Evolutionary conservation across 2,113 vertebrate species (phyloP).

Genomic region (Anser cygnoides): DNA sequence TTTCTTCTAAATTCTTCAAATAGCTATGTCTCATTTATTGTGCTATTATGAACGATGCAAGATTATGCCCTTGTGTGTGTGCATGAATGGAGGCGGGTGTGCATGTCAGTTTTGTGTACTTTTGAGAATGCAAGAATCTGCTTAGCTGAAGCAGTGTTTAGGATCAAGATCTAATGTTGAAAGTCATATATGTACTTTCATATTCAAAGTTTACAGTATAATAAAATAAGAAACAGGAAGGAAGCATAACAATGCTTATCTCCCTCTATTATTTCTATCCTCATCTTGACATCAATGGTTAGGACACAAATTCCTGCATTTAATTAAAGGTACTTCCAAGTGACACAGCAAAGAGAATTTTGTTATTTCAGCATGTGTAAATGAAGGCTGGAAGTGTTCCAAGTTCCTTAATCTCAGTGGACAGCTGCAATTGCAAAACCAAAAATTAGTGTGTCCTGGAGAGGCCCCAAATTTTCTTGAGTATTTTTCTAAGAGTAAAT

Average conservation of each 20-base stretch:
- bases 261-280: neutral
- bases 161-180: neutral
- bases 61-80: neutral
- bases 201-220: neutral
- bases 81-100: neutral
- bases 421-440: constrained; percentile 58
- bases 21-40: neutral
- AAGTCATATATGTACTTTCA: neutral
- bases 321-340: neutral
- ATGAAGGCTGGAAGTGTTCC: neutral
- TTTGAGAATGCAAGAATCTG: neutral
- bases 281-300: neutral
- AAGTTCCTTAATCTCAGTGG: constrained; percentile 45
- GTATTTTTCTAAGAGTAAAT: constrained; percentile 49
- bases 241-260: neutral
- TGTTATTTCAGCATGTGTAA: neutral
- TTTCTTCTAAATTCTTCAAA: neutral
- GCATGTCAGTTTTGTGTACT: neutral
- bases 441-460: constrained; percentile 58
- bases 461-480: constrained; percentile 33
- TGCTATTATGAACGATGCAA: neutral
- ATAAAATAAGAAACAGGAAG: neutral
- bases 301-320: neutral
- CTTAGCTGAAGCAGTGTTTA: neutral
- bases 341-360: neutral